Base-by-base conservation (phyloP, 2,888 invertebrate species). In the Andrena fulva region DNA sequence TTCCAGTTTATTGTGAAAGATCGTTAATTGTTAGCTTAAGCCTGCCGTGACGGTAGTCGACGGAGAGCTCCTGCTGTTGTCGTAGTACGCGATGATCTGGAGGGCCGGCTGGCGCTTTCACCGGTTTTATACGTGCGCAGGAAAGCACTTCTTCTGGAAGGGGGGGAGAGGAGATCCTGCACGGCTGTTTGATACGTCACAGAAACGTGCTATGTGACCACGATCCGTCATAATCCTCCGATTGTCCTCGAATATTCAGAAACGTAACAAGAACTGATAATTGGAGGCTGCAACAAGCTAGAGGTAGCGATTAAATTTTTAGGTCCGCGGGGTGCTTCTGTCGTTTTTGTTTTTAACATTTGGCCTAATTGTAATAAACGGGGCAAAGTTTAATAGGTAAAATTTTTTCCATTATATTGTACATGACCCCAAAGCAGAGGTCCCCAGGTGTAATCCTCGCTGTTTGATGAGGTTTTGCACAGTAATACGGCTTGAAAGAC, bases 41-140 rank as follows among this genome's bases (percentile, higher is more conserved):
- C 29, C 64, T 52, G 78, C 60, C 69, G 78, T 72, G 70, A 60
- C 73, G 81, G 27, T 80, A 67, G 56, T 84, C 74, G 76, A 81
- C 89, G 86, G 90, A 91, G 91, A 91, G 91, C 89, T 93, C 91
- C 90, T 92, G 85, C 88, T 91, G 91, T 92, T 92, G 91, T 89
- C 91, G 91, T 91, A 92, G 91, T 90, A 90, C 90, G 89, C 91
- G 91, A 90, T 92, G 90, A 92, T 94, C 93, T 94, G 93, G 93
- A 93, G 92, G 91, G 92, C 91, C 91, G 91, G 88, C 88, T 88
- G 89, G 88, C 91, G 93, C 93, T 93, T 93, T 93, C 93, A 93
- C 93, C 90, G 92, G 92, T 92, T 93, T 93, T 94, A 94, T 94
- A 94, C 91, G 90, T 86, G 90, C 87, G 90, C 91, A 92, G 85